Evolutionary conservation across 1,140 invertebrate species (phyloP).

Genomic region (Leptopilina clavipes): DNA sequence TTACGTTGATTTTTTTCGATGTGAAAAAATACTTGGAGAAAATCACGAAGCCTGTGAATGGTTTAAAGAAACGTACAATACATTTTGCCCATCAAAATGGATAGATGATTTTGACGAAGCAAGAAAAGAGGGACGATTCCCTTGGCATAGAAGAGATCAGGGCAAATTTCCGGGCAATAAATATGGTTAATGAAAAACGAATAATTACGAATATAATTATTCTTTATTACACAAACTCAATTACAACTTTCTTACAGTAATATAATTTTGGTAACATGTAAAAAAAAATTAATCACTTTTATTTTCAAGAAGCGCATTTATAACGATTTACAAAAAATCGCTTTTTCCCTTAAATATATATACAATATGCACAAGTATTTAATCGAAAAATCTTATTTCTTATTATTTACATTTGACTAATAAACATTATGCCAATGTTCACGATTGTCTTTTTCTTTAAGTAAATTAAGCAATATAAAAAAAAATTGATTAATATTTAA

Average conservation of each 20-base stretch:
- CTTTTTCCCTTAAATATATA: not conserved
- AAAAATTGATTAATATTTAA: not conserved
- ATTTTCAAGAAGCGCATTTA: not conserved
- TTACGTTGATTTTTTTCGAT: constrained; percentile 69
- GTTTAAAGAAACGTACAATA: constrained; percentile 63
- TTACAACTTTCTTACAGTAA: constrained; percentile 15
- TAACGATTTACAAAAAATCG: constrained; percentile 13
- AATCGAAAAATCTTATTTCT: not conserved
- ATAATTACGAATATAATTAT: constrained; percentile 20
- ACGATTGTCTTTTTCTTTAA: not conserved
- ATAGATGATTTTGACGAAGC: constrained; percentile 62
- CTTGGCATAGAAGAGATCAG: constrained; percentile 56
- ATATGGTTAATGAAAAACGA: constrained; percentile 51
- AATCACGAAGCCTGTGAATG: constrained; percentile 61
- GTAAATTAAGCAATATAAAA: not conserved
- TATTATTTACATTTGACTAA: not conserved
- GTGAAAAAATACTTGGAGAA: constrained; percentile 64
- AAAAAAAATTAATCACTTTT: constrained; percentile 17
- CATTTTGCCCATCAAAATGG: constrained; percentile 64
- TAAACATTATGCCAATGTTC: not conserved
- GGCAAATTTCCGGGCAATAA: constrained; percentile 54
- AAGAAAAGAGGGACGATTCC: constrained; percentile 51
- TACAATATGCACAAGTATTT: constrained; percentile 18
- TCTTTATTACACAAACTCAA: constrained; percentile 40
- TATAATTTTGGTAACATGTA: not conserved